phyloP scores from a whole-genome alignment of 92 coral and sea anemone species.

The Epizoanthus stellaris region DNA sequence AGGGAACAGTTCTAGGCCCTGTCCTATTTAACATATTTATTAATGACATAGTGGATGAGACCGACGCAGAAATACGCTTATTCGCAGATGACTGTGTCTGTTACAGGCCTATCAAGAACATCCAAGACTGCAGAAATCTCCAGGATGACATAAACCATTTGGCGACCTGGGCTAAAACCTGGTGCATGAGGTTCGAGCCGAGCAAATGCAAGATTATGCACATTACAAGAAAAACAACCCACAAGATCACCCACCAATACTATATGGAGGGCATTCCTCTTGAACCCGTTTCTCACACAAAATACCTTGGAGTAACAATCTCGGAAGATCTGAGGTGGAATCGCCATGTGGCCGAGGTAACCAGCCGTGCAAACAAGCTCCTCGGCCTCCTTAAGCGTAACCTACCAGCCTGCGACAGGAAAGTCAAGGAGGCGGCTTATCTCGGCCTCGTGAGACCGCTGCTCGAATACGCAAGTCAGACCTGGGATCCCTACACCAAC shows the following conservation, averaged over 20 bases:
- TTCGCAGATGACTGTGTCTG: conserved; percentile 51
- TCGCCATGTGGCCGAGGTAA: conserved; percentile 14
- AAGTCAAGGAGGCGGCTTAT: conserved; percentile 34
- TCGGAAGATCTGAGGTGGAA: neutral
- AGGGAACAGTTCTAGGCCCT: conserved; percentile 36
- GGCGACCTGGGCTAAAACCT: conserved; percentile 18
- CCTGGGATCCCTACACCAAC: conserved; percentile 29
- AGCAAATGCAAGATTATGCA: conserved; percentile 9
- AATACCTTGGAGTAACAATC: conserved; percentile 30
- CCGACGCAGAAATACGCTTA: conserved; percentile 37
- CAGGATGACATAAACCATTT: conserved; percentile 31
- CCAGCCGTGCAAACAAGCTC: conserved; percentile 3
- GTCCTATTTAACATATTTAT: conserved; percentile 37
- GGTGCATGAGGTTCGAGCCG: conserved; percentile 17
- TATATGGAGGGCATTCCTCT: neutral
- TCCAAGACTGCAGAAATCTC: conserved; percentile 19
- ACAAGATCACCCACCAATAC: conserved; percentile 2
- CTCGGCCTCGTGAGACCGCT: conserved; percentile 12
- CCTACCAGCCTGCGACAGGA: neutral
- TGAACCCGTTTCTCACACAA: neutral
- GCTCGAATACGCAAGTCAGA: conserved; percentile 30
- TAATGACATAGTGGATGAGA: conserved; percentile 36
- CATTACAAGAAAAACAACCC: neutral
- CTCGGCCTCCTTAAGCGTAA: conserved; percentile 16
- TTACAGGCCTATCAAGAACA: conserved; percentile 11